Conservation (phyloP, 2,113 vertebrate species). For the Lichenostomus cassidix region DNA sequence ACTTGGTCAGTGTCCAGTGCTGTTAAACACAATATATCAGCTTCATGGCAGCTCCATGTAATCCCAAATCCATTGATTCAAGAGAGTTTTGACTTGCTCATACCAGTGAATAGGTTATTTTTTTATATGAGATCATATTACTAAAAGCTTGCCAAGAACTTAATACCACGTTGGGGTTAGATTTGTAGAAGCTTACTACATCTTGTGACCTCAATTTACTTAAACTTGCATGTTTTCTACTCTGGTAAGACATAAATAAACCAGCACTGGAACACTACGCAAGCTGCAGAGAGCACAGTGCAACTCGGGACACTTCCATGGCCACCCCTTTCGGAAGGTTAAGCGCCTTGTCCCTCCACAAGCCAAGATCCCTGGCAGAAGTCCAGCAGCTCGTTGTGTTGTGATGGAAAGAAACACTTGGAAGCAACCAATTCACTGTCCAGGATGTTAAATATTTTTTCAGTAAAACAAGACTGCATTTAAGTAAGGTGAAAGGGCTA, state of each 20-base stretch:
- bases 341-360: background rate
- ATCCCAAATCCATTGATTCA: background rate
- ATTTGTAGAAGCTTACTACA: conserved; percentile 41
- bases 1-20: background rate
- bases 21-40: background rate
- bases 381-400: conserved; percentile 2
- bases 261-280: background rate
- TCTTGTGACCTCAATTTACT: conserved; percentile 45
- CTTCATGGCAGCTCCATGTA: background rate
- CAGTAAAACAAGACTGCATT: conserved; percentile 5
- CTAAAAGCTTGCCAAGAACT: conserved; percentile 40
- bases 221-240: conserved; percentile 21
- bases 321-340: background rate
- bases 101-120: background rate
- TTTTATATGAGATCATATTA: background rate
- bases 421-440: conserved; percentile 36
- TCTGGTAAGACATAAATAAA: conserved; percentile 25
- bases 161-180: conserved; percentile 10
- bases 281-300: conserved; percentile 10
- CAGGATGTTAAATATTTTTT: conserved; percentile 55
- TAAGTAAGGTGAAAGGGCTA: background rate
- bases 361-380: background rate
- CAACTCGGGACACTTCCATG: conserved; percentile 7
- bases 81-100: background rate
- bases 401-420: conserved; percentile 43